phyloP scores from a whole-genome alignment of 1,140 invertebrate species.

The Bombus waltoni region DNA sequence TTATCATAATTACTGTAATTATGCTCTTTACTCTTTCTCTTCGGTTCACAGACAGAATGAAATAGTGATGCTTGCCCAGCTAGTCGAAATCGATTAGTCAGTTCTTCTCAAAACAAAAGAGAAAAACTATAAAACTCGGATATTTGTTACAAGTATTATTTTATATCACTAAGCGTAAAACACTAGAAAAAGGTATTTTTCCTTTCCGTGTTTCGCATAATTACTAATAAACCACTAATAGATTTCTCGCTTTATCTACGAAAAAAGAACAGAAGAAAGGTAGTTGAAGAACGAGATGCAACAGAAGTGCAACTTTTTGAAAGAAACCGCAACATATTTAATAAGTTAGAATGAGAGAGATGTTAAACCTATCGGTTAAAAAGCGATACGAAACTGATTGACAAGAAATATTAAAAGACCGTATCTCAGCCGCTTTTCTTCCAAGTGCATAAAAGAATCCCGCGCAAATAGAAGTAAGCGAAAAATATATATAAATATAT shows the following conservation, averaged over 20 bases:
- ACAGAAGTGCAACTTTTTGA: not conserved
- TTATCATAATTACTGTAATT: conserved; percentile 27
- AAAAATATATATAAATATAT: conserved; percentile 6
- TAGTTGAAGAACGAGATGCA: not conserved
- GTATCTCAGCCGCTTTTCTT: not conserved
- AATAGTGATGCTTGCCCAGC: not conserved
- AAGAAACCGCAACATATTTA: conserved; percentile 1
- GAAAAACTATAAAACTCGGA: not conserved
- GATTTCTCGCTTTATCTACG: not conserved
- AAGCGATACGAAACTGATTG: not conserved
- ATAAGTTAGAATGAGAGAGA: not conserved
- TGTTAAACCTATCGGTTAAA: not conserved
- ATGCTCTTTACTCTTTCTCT: not conserved
- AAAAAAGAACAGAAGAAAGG: not conserved
- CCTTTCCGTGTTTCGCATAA: not conserved
- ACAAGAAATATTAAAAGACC: not conserved
- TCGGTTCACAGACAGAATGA: not conserved
- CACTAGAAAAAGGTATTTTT: not conserved
- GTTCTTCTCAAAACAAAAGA: not conserved
- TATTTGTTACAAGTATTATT: not conserved
- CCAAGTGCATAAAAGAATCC: not conserved
- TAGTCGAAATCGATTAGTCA: conserved; percentile 5
- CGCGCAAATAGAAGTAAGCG: conserved; percentile 20
- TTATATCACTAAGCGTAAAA: not conserved
- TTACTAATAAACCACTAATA: not conserved